Evolutionary conservation across 2,113 vertebrate genomes (phyloP), one percentile per base, ranked within the genome.

Genomic region (Conger conger): DNA sequence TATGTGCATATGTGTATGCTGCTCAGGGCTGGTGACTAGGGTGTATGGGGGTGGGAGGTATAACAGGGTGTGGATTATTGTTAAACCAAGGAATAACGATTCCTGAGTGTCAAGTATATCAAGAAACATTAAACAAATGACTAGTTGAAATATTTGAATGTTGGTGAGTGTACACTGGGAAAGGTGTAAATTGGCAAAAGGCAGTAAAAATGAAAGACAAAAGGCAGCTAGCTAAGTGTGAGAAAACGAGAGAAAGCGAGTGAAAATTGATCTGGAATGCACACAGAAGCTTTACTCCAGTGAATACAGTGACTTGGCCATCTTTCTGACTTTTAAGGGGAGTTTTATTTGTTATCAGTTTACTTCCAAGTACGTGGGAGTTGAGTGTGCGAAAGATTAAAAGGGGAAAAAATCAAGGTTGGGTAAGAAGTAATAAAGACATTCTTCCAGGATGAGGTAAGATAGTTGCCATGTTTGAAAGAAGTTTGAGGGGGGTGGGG

Each of bases 401-500:
- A 54, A 60, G 76, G 54, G 45, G 37, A 40, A 35, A n/a, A 79
- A 33, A 5, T 79, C 53, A 57, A 79, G 50, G 76, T 36, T 84
- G 83, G 33, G 45, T 38, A 57, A 79, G 53, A 79, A 79, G 23
- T 80, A 84, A 84, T 60, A 78, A 80, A 84, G 77, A 37, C 53
- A 84, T 84, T 60, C 83, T 33, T 80, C 77, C 53, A 27, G 35
- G 35, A 79, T 84, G 83, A 80, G 78, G 83, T 84, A 80, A 84
- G 77, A 11, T 27, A 23, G 35, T 36, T 42, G 53, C 63, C 42
- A 60, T 76, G 83, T 37, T 37, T 37, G 35, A 78, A 78, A 38
- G 33, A 37, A 17, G 76, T 38, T 78, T 50, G 9, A 42, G 40
- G 45, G 45, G 11, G 45, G 45, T 7, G 82, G 82, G 68, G 30